A percentile compares a stretch with the other conserved stretches of the same genome.
Conservation (phyloP, 2,888 invertebrate species). For the Cosmopolites sordidus region DNA sequence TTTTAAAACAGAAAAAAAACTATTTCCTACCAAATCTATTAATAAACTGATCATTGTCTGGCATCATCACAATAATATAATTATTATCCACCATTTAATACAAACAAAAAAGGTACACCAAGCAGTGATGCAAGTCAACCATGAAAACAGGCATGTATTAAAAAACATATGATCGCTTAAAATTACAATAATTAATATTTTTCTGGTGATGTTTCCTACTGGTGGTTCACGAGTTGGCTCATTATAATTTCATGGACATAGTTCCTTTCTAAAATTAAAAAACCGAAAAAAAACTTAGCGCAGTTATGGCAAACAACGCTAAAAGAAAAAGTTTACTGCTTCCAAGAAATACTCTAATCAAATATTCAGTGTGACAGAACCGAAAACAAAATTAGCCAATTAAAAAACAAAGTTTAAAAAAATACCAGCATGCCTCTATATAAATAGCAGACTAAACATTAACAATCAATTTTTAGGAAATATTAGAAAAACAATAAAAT, state of each 20-base stretch:
- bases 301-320: neutral
- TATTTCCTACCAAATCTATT: neutral
- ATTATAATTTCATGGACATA: conserved; percentile 20
- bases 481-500: too few relatives aligned
- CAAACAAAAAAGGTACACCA: conserved; percentile 11
- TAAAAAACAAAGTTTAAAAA: too few relatives aligned
- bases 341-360: neutral
- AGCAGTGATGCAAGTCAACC: conserved; percentile 18
- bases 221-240: neutral
- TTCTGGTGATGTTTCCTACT: conserved; percentile 20
- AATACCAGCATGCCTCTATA: too few relatives aligned
- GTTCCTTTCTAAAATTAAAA: conserved; percentile 23
- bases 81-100: conserved; percentile 10
- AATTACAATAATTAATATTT: conserved; percentile 22
- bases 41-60: neutral
- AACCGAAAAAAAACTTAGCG: conserved; percentile 1
- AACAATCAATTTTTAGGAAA: too few relatives aligned
- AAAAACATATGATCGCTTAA: conserved; percentile 12
- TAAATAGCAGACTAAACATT: too few relatives aligned
- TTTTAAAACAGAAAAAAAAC: too few relatives aligned
- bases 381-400: too few relatives aligned
- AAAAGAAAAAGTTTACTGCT: neutral
- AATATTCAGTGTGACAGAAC: too few relatives aligned
- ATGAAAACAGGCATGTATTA: conserved; percentile 13
- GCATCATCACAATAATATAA: conserved; percentile 3